Evolutionary conservation across 2,113 vertebrate genomes (phyloP), one percentile per base, ranked within the genome.

Genomic region (Gymnorhina tibicen): DNA sequence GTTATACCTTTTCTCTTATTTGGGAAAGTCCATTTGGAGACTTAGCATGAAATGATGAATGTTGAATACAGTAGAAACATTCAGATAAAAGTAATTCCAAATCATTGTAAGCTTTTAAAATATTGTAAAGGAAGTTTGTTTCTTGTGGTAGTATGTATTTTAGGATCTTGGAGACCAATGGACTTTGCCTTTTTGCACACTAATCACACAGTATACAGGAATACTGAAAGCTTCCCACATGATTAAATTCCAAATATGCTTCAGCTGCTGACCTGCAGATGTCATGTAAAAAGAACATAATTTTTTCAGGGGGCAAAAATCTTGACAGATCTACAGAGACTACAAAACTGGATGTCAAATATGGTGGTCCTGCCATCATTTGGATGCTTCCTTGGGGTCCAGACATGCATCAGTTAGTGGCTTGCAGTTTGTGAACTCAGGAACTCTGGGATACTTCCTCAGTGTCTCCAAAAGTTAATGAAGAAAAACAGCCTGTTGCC

Each of bases 281-380:
- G 42, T 13, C 20, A 11, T 23, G 11, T 52, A 32, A 69, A n/a
- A 86, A 24, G 17, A 76, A 21, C 8, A 7, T 47, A 1, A 60
- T 47, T 84, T 47, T 84, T 83, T 87, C 59, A 78, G 39, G 32
- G 13, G 27, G 16, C 18, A 70, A 44, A 77, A 84, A 8, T 80
- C 27, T 84, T 84, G 68, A 8, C 14, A 69, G 28, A 37, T 74
- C 53, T 81, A 22, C 39, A 64, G 41, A 44, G 12, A 52, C 18
- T 35, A 7, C 37, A 49, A 69, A 81, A 50, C 46, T 69, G 15
- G 15, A 6, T 52, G 20, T 20, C 37, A 58, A 2, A 11, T 70
- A 2, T 20, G 47, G 46, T 0, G 0, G 17, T 66, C 24, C 13
- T 60, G 41, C 17, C 8, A 5, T 82, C 30, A 27, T 69, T 56